Evolutionary conservation across 2,888 invertebrate species (phyloP), one percentile per base, ranked within the genome.

Genomic region (Chloroclysta siterata): DNA sequence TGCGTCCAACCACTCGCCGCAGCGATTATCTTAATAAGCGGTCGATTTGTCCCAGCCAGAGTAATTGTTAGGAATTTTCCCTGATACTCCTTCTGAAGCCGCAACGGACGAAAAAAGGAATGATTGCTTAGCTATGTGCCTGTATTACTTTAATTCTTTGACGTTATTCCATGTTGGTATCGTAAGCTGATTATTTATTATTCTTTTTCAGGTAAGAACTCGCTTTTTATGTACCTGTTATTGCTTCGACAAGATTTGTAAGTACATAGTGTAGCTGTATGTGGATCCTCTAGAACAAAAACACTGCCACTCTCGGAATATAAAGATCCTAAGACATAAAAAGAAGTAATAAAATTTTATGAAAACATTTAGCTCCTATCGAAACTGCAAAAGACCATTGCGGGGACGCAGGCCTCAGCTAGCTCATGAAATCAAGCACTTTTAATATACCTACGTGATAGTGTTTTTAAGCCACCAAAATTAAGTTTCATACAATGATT

Each of bases 11-110:
- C 68, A 60, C 52, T 65, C 76, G 67, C 70, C 66, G 71, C 76
- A 72, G 68, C 80, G 69, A 89, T 90, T 89, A 90, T 83, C 84
- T 82, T 89, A 89, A 90, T 89, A 85, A 83, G 80, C 79, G 77
- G 78, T 79, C 78, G 85, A 89, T 88, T 85, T 81, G 85, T 86
- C 85, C 82, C 83, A 78, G 78, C 66, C 68, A 72, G 4, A 65
- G 77, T 85, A 87, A 88, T 87, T 85, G 81, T 74, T 71, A 62
- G 66, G 72, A 75, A 70, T 69, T 61, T 61, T 70, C 61, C 61
- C 54, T 53, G 50, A 55, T 62, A 70, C 74, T 74, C 75, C 71
- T 74, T 56, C 60, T 63, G 51, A 54, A 66, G 69, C 66, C 68
- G 62, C 69, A 63, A 17, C 53, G 39, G 28, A 53, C 15, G 53